Percentiles rank a stretch among this genome's conserved stretches.
phyloP scores from a whole-genome alignment of 1,140 invertebrate species.

The Bombus polaris region DNA sequence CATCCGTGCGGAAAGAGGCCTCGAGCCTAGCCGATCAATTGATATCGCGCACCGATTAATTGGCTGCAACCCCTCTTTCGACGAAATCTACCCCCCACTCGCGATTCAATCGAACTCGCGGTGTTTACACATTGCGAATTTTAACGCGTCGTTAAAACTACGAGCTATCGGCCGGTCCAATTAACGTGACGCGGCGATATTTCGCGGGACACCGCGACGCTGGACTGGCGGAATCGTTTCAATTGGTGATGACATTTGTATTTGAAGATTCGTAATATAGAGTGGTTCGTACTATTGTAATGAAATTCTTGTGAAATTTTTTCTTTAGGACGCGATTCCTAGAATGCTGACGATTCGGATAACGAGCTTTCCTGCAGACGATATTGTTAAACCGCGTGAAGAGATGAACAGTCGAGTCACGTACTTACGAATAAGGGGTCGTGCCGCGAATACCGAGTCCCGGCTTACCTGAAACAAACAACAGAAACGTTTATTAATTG shows the following conservation, averaged over 20 bases:
- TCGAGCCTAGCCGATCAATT: conserved; percentile 46
- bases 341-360: no score
- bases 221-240: background rate
- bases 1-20: conserved; percentile 30
- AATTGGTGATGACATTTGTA: background rate
- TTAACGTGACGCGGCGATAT: background rate
- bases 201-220: no score
- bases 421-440: conserved; percentile 47
- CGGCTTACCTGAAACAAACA: conserved; percentile 59
- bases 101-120: background rate
- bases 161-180: background rate
- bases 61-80: background rate
- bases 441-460: conserved; percentile 5
- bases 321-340: no score
- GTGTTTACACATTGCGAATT: conserved; percentile 31
- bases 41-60: conserved; percentile 43
- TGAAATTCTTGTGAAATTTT: background rate
- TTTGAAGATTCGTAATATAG: no score
- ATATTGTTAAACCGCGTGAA: conserved; percentile 16
- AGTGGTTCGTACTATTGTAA: background rate
- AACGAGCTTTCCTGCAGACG: background rate
- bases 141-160: background rate
- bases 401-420: conserved; percentile 8
- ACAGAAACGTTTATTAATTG: conserved; percentile 20
- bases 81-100: background rate